Conservation (phyloP, 2,888 invertebrate species). For the Volucella zonaria region DNA sequence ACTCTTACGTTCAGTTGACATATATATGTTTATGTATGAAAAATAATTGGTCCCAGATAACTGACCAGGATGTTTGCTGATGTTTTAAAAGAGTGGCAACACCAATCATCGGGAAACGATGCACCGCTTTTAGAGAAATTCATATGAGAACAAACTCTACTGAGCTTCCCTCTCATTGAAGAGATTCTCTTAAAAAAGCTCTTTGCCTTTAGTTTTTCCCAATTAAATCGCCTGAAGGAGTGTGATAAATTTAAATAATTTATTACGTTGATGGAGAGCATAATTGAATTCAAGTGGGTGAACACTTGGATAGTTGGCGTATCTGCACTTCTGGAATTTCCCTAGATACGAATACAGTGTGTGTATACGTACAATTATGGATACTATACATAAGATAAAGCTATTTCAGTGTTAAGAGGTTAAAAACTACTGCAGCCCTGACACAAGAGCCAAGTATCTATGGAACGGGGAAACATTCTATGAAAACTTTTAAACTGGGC, state of each 20-base stretch:
- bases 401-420: constrained; percentile 68
- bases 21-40: no score
- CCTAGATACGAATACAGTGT: constrained; percentile 23
- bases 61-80: no score
- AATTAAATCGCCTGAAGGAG: not conserved
- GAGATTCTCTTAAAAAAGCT: constrained; percentile 48
- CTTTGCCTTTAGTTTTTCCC: not conserved
- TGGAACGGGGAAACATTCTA: constrained; percentile 4
- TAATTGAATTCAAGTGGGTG: constrained; percentile 62
- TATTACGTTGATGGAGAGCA: constrained; percentile 51
- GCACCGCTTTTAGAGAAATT: no score
- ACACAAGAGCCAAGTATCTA: constrained; percentile 10
- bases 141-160: no score
- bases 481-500: constrained; percentile 30
- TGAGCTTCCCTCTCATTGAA: not conserved
- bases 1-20: no score
- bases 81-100: no score
- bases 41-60: no score
- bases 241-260: constrained; percentile 30
- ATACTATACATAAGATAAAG: constrained; percentile 53
- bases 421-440: constrained; percentile 54
- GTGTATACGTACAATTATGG: constrained; percentile 2
- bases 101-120: no score
- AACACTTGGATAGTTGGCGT: constrained; percentile 44
- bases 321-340: constrained; percentile 54